Evolutionary conservation across 2,888 invertebrate species (phyloP).

Genomic region (Tethea ocularis): DNA sequence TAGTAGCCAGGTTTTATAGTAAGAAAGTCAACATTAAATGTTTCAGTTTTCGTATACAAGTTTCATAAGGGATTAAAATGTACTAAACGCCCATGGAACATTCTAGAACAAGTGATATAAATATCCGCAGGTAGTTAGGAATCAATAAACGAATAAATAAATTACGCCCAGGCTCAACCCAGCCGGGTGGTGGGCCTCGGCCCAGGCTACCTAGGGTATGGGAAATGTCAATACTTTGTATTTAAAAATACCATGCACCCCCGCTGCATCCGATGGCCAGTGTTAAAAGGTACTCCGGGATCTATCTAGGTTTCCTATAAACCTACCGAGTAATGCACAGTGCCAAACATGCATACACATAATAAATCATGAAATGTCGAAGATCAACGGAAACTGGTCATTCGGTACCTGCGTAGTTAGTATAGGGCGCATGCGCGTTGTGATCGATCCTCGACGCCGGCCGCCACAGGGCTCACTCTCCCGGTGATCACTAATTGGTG

Average conservation of each 20-base stretch:
- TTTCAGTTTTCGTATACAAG: too few relatives aligned
- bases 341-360: background rate
- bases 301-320: background rate
- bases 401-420: conserved; percentile 44
- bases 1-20: too few relatives aligned
- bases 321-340: background rate
- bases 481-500: conserved; percentile 64
- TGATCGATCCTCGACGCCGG: conserved; percentile 52
- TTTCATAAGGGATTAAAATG: too few relatives aligned
- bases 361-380: conserved; percentile 4
- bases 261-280: background rate
- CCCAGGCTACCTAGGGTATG: background rate
- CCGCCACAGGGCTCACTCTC: conserved; percentile 51
- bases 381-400: conserved; percentile 13
- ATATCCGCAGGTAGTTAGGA: background rate
- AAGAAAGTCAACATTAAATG: too few relatives aligned
- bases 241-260: conserved; percentile 2
- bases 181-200: background rate
- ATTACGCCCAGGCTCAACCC: background rate
- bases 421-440: conserved; percentile 58
- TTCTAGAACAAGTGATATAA: background rate
- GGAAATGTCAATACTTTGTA: conserved; percentile 1
- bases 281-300: background rate
- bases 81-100: background rate
- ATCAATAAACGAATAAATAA: conserved; percentile 3